Conservation (phyloP, 2,888 invertebrate genomes). For the Gibbula magus region DNA sequence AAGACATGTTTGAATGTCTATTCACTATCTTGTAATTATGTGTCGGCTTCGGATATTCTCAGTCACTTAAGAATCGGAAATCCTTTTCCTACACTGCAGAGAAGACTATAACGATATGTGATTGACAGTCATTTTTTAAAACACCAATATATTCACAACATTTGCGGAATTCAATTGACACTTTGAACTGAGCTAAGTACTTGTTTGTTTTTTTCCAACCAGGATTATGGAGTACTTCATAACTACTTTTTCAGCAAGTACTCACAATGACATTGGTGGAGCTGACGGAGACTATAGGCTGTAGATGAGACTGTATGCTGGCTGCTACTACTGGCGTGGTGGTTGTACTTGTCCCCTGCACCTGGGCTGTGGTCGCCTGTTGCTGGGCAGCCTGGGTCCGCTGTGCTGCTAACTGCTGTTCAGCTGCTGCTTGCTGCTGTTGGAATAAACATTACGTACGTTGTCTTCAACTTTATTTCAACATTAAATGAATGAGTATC, state of each 20-base stretch:
- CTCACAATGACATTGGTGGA: slow-evolving; percentile 58
- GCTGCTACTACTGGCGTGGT: slow-evolving; percentile 45
- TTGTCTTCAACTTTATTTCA: neutral
- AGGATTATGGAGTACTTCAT: no score
- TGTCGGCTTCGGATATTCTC: no score
- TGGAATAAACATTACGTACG: neutral
- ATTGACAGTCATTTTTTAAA: no score
- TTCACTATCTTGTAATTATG: no score
- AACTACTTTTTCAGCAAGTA: neutral
- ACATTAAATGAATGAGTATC: neutral
- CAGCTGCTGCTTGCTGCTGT: slow-evolving; percentile 44
- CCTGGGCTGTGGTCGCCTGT: slow-evolving; percentile 38
- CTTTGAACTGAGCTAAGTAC: no score
- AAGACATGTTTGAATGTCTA: no score
- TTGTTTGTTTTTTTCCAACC: no score
- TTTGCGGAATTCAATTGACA: no score
- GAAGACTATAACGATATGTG: no score
- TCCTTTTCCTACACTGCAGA: no score
- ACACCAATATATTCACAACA: no score
- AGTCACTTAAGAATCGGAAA: no score
- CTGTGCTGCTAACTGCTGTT: slow-evolving; percentile 45
- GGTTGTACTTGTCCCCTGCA: slow-evolving; percentile 38
- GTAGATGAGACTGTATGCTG: slow-evolving; percentile 49
- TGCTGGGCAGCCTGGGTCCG: slow-evolving; percentile 34
- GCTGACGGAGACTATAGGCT: slow-evolving; percentile 55